Base-by-base conservation (phyloP, 1,140 invertebrate genomes). In the Tetramorium simillimum region DNA sequence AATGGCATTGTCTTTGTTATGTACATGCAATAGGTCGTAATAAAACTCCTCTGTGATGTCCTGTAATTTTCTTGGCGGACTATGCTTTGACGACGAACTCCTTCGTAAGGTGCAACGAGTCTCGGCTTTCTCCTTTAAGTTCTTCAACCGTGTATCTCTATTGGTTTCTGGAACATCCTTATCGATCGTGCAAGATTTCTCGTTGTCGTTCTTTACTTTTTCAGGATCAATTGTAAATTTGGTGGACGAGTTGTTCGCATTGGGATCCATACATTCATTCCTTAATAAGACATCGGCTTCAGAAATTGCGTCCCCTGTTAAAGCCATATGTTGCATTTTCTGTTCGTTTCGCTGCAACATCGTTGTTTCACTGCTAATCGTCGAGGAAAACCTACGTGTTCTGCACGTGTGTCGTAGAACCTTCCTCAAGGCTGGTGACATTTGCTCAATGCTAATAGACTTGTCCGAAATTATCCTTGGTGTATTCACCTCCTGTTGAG, bases 391-490 rank as follows among this genome's bases (percentile, higher is more conserved):
- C 16, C 60, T 56, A 12, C 16, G 51, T 10, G 49, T 18, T 56
- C 49, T 24, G 37, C 78, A 91, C 37, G 51, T 91, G 1, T 86
- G 88, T 63, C 77, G 91, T 3, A 94, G 28, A 58, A 91, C 86
- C 24, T 92, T 91, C 28, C 91, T 87, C 21, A 94, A 76, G 6
- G 87, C 86, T 0, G 77, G 65, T 37, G 93, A 90, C 51, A 95
- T 91, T 72, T 94, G 90, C 69, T 94, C 92, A 33, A 86, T 78
- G n/a, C 90, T 92, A 62, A 95, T 91, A 56, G 93, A 82, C 81
- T 94, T 86, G 80, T 92, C 91, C 2, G 95, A 95, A 85, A 94
- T 91, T 63, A 95, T 88, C 91, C 90, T 92, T 7, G 94, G 94
- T 10, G 78, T 12, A 53, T 88, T 91, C 16, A 37, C 49, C 43